phyloP scores from a whole-genome alignment of 2,113 vertebrate genomes.

The Podarcis cretensis region DNA sequence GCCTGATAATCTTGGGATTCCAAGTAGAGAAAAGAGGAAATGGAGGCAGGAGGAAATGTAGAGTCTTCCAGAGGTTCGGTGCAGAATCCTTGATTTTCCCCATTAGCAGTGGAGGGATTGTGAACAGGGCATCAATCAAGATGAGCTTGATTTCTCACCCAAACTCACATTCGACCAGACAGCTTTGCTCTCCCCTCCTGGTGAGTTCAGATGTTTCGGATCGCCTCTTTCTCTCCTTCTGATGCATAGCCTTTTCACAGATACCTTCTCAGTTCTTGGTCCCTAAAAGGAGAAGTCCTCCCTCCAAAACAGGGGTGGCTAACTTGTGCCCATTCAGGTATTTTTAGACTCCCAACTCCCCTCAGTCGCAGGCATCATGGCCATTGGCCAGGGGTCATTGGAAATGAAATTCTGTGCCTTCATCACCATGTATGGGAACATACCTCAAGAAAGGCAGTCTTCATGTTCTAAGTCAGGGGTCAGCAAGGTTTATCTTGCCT shows the following conservation, averaged over 20 bases:
- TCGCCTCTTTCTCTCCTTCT: not conserved
- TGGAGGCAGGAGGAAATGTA: not conserved
- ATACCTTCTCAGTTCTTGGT: not conserved
- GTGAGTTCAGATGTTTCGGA: not conserved
- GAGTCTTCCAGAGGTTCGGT: not conserved
- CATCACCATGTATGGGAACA: not conserved
- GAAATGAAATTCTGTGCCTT: not conserved
- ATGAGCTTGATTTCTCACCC: not conserved
- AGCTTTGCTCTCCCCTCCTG: too few species aligned
- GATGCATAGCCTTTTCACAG: not conserved
- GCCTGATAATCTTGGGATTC: not conserved
- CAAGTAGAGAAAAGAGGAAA: not conserved
- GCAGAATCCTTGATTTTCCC: not conserved
- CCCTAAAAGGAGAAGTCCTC: not conserved
- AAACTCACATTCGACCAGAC: not conserved
- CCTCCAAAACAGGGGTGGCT: not conserved
- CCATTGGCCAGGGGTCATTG: not conserved
- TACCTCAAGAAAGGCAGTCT: not conserved
- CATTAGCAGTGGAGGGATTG: not conserved
- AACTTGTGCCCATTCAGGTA: not conserved
- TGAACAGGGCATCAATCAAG: not conserved
- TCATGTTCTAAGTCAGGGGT: not conserved
- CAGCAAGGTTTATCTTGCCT: too few species aligned
- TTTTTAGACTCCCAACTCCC: not conserved
- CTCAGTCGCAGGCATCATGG: not conserved